Evolutionary conservation across 1,140 invertebrate genomes (phyloP).

Genomic region (Drosophila murphyi): DNA sequence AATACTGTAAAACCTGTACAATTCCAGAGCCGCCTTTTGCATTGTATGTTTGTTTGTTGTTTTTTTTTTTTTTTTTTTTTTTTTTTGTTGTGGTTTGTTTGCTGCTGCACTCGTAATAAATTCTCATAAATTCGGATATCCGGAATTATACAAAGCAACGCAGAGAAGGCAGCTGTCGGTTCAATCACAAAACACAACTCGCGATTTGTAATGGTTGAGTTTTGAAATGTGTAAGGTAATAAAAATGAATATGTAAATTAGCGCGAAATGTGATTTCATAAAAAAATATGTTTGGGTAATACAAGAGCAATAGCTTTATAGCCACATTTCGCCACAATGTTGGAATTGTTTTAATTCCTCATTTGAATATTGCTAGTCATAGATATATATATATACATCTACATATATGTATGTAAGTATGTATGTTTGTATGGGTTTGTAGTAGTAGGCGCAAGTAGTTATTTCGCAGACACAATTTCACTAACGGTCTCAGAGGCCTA

Average conservation of each 20-base stretch:
- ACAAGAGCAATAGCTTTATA: slow-evolving; percentile 3
- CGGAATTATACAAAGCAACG: slow-evolving; percentile 35
- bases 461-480: slow-evolving; percentile 30
- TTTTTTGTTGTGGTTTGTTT: neutral
- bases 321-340: neutral
- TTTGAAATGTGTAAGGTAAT: neutral
- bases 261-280: slow-evolving; percentile 8
- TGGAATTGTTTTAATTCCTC: slow-evolving; percentile 4
- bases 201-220: neutral
- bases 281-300: slow-evolving; percentile 27
- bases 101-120: slow-evolving; percentile 38
- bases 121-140: slow-evolving; percentile 20
- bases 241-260: slow-evolving; percentile 39
- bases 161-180: slow-evolving; percentile 30
- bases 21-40: slow-evolving; percentile 1
- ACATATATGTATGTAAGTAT: too few relatives aligned
- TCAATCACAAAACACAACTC: slow-evolving; percentile 26
- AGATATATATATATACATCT: neutral
- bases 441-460: neutral
- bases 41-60: slow-evolving; percentile 9
- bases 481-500: slow-evolving; percentile 6
- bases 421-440: neutral
- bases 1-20: neutral
- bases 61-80: slow-evolving; percentile 6
- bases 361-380: neutral